These are phyloP conservation scores for Benthosema pterotum DNA, from an alignment of 2,797 vertebrate species.

Conservation along the genomic window DNA sequence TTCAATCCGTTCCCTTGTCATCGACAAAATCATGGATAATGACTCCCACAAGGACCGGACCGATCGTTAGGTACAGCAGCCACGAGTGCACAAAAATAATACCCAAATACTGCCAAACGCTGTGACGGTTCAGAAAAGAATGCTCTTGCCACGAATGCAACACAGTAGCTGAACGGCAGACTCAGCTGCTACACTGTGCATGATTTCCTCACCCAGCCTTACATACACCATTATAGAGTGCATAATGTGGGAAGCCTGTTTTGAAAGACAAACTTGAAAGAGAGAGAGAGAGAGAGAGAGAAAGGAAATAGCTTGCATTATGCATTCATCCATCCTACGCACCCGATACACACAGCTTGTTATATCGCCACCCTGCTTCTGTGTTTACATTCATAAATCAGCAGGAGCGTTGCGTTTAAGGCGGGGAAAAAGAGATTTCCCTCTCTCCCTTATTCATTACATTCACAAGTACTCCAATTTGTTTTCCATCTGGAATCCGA, in stretches of 20 bases:
- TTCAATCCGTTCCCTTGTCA: conserved; percentile 58
- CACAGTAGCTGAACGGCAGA: conserved; percentile 26
- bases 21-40: conserved; percentile 65
- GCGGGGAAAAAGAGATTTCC: background rate
- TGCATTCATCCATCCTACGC: conserved; percentile 46
- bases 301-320: conserved; percentile 21
- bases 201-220: conserved; percentile 37
- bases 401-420: conserved; percentile 30
- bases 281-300: too few relatives aligned
- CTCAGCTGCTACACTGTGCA: conserved; percentile 29
- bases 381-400: conserved; percentile 67
- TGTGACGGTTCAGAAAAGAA: conserved; percentile 47
- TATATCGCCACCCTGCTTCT: conserved; percentile 33
- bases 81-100: conserved; percentile 42
- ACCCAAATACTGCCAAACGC: conserved; percentile 35
- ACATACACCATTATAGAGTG: conserved; percentile 41
- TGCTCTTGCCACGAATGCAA: conserved; percentile 3
- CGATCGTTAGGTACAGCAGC: conserved; percentile 60
- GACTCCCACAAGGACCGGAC: conserved; percentile 68
- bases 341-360: conserved; percentile 33
- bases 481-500: conserved; percentile 46
- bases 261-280: conserved; percentile 26
- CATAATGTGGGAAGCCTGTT: conserved; percentile 38
- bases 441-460: conserved; percentile 41
- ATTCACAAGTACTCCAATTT: conserved; percentile 30